A percentile compares a stretch with the other conserved stretches of the same genome.
These are phyloP conservation scores for Alectura lathami DNA, from an alignment of 2,113 vertebrate genomes.

Conservation along the genomic window DNA sequence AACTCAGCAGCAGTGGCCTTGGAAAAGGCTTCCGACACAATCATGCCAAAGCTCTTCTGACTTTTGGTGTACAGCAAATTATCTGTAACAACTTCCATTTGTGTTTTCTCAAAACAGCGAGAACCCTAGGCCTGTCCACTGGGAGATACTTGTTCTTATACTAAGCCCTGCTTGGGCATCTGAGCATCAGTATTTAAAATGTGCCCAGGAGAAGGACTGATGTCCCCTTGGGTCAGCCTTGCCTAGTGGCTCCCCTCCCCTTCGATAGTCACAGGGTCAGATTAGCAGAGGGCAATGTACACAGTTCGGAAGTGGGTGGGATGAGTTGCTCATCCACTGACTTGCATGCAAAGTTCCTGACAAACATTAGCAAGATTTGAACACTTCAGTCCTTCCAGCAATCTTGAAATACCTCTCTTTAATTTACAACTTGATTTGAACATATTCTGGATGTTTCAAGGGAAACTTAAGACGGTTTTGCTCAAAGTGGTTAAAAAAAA, in stretches of 20 bases:
- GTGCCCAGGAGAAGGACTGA: not conserved
- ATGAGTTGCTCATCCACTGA: not conserved
- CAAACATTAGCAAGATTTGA: not conserved
- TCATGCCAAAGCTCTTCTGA: not conserved
- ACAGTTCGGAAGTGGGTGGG: not conserved
- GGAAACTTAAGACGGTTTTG: not conserved
- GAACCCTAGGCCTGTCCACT: not conserved
- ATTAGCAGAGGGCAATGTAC: not conserved
- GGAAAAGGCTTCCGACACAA: accelerated
- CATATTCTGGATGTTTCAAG: not conserved
- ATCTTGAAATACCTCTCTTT: not conserved
- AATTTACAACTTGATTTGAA: not conserved
- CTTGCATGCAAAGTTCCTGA: not conserved
- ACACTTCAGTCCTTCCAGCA: not conserved
- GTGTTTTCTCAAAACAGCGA: not conserved
- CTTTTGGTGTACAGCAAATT: not conserved
- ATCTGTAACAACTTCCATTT: not conserved
- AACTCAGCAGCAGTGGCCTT: accelerated
- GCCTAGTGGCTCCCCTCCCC: not conserved
- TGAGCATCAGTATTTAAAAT: not conserved
- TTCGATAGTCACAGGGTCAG: not conserved
- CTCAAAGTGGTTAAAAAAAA: not conserved
- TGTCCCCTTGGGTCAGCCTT: not conserved
- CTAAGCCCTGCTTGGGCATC: not conserved
- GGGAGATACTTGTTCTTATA: not conserved